Conservation (phyloP, 2,113 vertebrate genomes). For the Rhizomys pruinosus region DNA sequence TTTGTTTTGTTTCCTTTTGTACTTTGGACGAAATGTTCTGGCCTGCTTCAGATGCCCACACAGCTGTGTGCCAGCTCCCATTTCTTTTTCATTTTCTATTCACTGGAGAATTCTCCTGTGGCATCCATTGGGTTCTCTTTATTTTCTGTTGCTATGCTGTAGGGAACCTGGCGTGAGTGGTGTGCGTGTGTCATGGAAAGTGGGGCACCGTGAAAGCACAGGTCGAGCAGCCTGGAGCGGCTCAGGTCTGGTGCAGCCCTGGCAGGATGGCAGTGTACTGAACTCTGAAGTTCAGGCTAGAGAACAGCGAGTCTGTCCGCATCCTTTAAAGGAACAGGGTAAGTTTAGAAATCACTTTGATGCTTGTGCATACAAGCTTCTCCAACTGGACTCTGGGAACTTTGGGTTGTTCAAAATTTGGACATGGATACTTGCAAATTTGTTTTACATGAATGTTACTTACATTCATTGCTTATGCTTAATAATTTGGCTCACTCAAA, state of each 20-base stretch:
- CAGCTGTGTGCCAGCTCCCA: background rate
- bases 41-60: background rate
- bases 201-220: background rate
- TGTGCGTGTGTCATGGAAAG: too few species aligned
- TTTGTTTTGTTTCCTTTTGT: background rate
- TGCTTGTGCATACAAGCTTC: too few species aligned
- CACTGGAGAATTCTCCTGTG: background rate
- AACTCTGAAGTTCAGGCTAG: background rate
- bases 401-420: too few species aligned
- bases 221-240: background rate
- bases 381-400: too few species aligned
- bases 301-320: background rate
- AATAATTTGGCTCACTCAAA: too few species aligned
- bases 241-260: background rate
- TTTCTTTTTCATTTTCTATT: background rate
- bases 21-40: background rate
- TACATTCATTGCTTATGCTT: too few species aligned
- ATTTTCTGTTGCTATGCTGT: background rate
- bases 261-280: background rate
- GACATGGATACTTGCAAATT: too few species aligned
- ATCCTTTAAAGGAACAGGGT: constrained; percentile 12
- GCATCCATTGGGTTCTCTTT: background rate
- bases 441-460: too few species aligned
- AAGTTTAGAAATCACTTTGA: constrained; percentile 65
- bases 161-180: too few species aligned